Evolutionary conservation across 2,113 vertebrate species (phyloP).

Genomic region (Epinephelus fuscoguttatus): DNA sequence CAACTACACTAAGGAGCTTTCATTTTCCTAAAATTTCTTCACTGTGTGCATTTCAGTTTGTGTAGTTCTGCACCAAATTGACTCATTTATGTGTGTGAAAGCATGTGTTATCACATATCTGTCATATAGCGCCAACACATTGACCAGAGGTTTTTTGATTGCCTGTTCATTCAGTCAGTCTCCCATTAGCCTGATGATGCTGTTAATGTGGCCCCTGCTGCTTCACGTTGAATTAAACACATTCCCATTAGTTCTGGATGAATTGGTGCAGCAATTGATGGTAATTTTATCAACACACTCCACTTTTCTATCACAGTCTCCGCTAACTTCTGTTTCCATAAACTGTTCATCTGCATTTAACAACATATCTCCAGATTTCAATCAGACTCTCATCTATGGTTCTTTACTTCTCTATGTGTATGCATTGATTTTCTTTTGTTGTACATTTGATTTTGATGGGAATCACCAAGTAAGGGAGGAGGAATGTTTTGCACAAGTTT

Average conservation of each 20-base stretch:
- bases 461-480: no score
- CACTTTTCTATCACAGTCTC: background rate
- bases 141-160: conserved; percentile 20
- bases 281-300: conserved; percentile 23
- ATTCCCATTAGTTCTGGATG: conserved; percentile 37
- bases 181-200: conserved; percentile 31
- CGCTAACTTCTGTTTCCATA: background rate
- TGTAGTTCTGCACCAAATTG: no score
- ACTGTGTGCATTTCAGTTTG: no score
- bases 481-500: no score
- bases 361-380: background rate
- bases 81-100: background rate
- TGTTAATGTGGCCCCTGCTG: conserved; percentile 29
- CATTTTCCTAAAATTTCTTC: no score
- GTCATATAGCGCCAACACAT: background rate
- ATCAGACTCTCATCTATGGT: background rate
- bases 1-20: no score
- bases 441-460: background rate
- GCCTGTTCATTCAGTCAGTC: conserved; percentile 1
- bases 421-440: no score
- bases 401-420: background rate
- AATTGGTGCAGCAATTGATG: background rate
- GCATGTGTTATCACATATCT: background rate
- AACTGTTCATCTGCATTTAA: background rate
- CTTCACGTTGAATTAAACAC: conserved; percentile 21